phyloP scores from a whole-genome alignment of 2,113 vertebrate species.

The Coreoperca whiteheadi region DNA sequence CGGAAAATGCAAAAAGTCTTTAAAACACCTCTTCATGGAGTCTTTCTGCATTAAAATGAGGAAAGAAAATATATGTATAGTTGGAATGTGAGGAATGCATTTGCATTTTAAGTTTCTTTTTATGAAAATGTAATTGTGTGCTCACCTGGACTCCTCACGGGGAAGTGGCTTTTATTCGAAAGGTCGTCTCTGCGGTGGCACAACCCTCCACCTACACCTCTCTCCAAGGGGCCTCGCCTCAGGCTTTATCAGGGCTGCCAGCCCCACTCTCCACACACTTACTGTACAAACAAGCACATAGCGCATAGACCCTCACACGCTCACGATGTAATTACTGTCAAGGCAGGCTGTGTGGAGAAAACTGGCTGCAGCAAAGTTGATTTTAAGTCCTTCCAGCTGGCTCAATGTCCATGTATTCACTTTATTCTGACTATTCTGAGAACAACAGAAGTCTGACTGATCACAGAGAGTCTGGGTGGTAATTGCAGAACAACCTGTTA shows the following conservation, averaged over 20 bases:
- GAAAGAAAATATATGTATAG: not conserved
- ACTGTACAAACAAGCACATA: constrained; percentile 63
- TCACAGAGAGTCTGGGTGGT: constrained; percentile 7
- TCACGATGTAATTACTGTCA: constrained; percentile 64
- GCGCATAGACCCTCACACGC: constrained; percentile 24
- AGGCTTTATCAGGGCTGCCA: constrained; percentile 57
- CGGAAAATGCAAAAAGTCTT: not conserved
- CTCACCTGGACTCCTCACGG: constrained; percentile 57
- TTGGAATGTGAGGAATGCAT: constrained; percentile 6
- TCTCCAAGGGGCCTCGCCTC: constrained; percentile 57
- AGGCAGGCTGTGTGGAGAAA: constrained; percentile 54
- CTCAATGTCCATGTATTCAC: constrained; percentile 33
- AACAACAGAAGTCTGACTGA: constrained; percentile 31
- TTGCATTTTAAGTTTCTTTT: constrained; percentile 42
- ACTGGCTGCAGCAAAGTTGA: constrained; percentile 47
- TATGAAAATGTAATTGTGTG: constrained; percentile 52
- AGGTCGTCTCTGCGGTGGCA: constrained; percentile 63
- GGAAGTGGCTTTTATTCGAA: constrained; percentile 73
- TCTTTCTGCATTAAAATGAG: not conserved
- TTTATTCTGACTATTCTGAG: constrained; percentile 41
- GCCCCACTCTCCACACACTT: constrained; percentile 51
- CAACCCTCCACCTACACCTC: constrained; percentile 62
- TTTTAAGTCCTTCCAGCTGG: constrained; percentile 45
- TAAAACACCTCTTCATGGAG: constrained; percentile 2
- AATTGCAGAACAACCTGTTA: constrained; percentile 39